Conservation (phyloP, 1,140 invertebrate species). For the Lanistes nyassanus region DNA sequence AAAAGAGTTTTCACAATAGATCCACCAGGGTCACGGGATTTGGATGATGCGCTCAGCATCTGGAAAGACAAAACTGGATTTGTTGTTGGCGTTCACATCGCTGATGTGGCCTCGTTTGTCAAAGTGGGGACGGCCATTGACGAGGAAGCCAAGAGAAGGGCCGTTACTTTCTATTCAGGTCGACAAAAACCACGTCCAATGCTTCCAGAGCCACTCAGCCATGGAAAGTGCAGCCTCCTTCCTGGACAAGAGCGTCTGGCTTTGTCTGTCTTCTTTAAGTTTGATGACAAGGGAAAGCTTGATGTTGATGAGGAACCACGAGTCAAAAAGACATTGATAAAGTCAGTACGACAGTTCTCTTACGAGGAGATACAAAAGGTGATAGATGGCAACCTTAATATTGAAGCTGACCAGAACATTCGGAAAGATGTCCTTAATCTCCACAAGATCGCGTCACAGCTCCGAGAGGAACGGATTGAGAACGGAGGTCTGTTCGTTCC, state of each 20-base stretch:
- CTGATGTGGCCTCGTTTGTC: slow-evolving; percentile 60
- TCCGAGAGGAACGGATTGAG: slow-evolving; percentile 22
- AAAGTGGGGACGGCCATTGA: slow-evolving; percentile 48
- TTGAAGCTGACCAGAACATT: neutral
- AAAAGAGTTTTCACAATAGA: slow-evolving; percentile 92
- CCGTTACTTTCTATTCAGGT: slow-evolving; percentile 57
- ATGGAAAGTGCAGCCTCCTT: slow-evolving; percentile 63
- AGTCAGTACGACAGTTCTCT: slow-evolving; percentile 28
- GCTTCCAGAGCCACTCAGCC: slow-evolving; percentile 63
- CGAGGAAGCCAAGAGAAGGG: slow-evolving; percentile 54
- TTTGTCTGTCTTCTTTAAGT: slow-evolving; percentile 47
- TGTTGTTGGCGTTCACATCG: slow-evolving; percentile 60
- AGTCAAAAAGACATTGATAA: slow-evolving; percentile 13
- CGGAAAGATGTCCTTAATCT: slow-evolving; percentile 15
- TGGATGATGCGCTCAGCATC: slow-evolving; percentile 95
- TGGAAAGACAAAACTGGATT: slow-evolving; percentile 29
- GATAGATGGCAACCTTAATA: slow-evolving; percentile 8
- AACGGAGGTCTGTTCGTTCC: slow-evolving; percentile 21
- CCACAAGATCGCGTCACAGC: slow-evolving; percentile 15
- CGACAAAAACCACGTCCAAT: slow-evolving; percentile 58
- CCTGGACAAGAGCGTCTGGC: slow-evolving; percentile 53
- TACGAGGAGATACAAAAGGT: slow-evolving; percentile 33
- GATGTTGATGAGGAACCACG: neutral
- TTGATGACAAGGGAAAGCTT: slow-evolving; percentile 22
- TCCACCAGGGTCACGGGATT: slow-evolving; percentile 96